Percentiles rank a stretch among this genome's conserved stretches.
Evolutionary conservation across 2,797 vertebrate genomes (phyloP).

Genomic region (Malacoraja senta): DNA sequence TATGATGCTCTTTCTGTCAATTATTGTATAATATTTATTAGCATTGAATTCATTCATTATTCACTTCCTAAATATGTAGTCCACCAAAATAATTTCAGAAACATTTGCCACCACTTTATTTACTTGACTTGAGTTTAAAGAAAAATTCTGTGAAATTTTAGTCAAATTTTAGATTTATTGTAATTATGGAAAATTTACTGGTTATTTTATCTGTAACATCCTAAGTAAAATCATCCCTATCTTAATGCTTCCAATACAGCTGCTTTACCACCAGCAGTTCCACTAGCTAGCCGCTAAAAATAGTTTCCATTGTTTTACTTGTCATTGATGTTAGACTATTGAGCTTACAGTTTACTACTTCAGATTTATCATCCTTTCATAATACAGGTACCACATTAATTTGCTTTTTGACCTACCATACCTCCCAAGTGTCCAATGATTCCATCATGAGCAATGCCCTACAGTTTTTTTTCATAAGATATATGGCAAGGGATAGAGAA

Average conservation of each 20-base stretch:
- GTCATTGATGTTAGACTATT: not conserved
- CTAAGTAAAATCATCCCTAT: not conserved
- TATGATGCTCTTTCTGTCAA: not conserved
- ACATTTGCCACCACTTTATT: not conserved
- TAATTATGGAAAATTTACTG: not conserved
- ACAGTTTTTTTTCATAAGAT: not conserved
- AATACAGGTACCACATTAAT: not conserved
- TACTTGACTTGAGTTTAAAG: not conserved
- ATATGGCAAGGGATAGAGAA: not conserved
- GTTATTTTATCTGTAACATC: not conserved
- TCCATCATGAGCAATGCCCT: not conserved
- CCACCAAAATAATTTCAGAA: not conserved
- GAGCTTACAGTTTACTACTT: not conserved
- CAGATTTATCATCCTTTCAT: not conserved
- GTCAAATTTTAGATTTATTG: not conserved
- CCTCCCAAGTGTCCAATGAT: not conserved
- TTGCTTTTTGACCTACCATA: not conserved
- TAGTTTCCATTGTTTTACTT: constrained; percentile 1
- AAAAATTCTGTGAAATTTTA: not conserved
- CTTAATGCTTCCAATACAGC: not conserved
- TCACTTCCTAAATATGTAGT: not conserved
- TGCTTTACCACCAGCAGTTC: not conserved
- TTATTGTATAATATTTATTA: not conserved
- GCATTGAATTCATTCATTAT: not conserved
- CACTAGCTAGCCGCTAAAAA: not conserved